These are phyloP conservation scores for Ondatra zibethicus DNA, from an alignment of 2,113 vertebrate genomes.

Conservation along the genomic window DNA sequence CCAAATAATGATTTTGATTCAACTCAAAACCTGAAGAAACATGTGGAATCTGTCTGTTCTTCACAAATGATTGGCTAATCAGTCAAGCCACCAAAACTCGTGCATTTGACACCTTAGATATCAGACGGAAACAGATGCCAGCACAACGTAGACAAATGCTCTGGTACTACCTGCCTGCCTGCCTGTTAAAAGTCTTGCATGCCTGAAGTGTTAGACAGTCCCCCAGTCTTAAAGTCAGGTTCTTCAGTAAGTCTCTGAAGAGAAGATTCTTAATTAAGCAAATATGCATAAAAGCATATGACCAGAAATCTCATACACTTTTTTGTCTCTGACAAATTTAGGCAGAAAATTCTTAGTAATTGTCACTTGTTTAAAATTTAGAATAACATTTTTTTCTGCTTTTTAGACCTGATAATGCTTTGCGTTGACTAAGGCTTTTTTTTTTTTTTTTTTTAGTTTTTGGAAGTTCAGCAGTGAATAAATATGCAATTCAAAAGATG, in stretches of 20 bases:
- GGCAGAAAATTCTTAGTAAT: not conserved
- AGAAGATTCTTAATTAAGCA: not conserved
- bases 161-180: not conserved
- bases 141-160: not conserved
- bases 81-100: not conserved
- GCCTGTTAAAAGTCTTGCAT: not conserved
- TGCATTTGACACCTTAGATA: not conserved
- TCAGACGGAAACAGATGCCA: not conserved
- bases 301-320: not conserved
- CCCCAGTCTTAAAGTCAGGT: not conserved
- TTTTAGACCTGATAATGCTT: not conserved
- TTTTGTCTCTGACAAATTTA: not conserved
- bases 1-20: not conserved
- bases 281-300: not conserved
- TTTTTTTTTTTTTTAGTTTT: not conserved
- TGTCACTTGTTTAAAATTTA: not conserved
- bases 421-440: not conserved
- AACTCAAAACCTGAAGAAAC: not conserved
- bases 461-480: not conserved
- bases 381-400: not conserved
- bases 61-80: not conserved
- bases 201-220: not conserved
- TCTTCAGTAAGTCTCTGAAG: not conserved
- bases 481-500: constrained; percentile 36
- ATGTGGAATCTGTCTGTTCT: not conserved